Base-by-base conservation (phyloP, 2,113 vertebrate genomes). In the Plectropomus leopardus region DNA sequence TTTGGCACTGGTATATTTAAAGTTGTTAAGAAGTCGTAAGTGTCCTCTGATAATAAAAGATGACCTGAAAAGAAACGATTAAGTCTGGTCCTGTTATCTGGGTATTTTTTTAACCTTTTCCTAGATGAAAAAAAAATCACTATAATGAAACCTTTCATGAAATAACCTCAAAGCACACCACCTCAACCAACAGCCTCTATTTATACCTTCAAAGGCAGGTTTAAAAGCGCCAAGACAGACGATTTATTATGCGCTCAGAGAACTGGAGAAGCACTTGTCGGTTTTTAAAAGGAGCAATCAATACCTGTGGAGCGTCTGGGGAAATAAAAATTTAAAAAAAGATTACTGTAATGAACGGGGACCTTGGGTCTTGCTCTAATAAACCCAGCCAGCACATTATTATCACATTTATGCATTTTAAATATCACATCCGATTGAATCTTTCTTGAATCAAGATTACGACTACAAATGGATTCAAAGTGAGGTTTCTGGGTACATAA, bases 131-230 rank as follows among this genome's bases (percentile, higher is more conserved):
- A 78, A 21, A 40, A 5, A 48, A 26, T 19, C 36, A 40, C 36
- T 55, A 21, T 72, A 67, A 88, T 54, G n/a, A 83, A 73, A 68
- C 24, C 67, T 70, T 78, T 84, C 30, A 88, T 57, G 45, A 48
- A 53, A 17, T 4, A 23, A 81, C 24, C 45, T 67, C 40, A 57
- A 64, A 88, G 44, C 42, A 23, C 59, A 66, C 59, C 69, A 24
- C 64, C 50, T 44, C 50, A 59, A 45, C 54, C 60, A 42, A 50
- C 40, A 10, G 53, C 75, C 23, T 71, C 64, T 73, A 78, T 75
- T 80, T 83, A 75, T 69, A 77, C 44, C 60, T 78, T 85, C 64
- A 72, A 65, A 83, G 71, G 26, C 36, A 9, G 13, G 17, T 44
- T 59, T 59, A 58, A 67, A 76, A 74, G 63, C 4, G 21, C 0